Base-by-base conservation (phyloP, 2,888 invertebrate species). In the Argynnis bischoffii region DNA sequence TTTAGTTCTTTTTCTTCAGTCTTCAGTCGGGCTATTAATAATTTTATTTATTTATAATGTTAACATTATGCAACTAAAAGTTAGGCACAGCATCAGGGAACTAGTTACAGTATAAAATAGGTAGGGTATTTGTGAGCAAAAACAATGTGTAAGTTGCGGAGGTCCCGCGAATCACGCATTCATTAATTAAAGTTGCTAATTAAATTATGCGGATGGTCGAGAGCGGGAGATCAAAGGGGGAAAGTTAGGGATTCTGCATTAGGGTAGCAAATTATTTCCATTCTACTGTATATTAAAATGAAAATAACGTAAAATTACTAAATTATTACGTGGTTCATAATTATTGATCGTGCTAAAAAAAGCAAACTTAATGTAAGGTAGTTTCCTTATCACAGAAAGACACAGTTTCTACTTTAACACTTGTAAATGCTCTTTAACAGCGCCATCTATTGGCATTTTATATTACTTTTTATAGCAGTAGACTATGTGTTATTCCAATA, bases 141-240 rank as follows among this genome's bases (percentile, higher is more conserved):
- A 59, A 26, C 48, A 48, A n/a, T 48, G 26, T 48, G 13, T n/a
- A 57, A 57, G 21, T 46, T 1, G 35, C 35, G 31, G 55, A n/a
- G 13, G 57, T 18, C 14, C 0, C 21, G 57, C 26, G 8, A 16
- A 11, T 56, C 31, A 56, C 56, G 21, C 14, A 47, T 57, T 21
- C 57, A 64, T 56, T 64, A 64, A 56, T 57, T 64, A 41, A 57
- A 64, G 57, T 57, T 57, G 26, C 64, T 51, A 65, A 65, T 65
- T 65, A 51, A 46, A 57, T 65, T 57, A 65, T 31, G 59, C 16
- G 31, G 65, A 65, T 55, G 35, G 47, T 5, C 63, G 26, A 16
- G 31, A 47, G 16, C 48, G 16, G n/a, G 8, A 15, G 59, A 26
- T 21, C 13, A 41, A 41, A 41, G 35, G n/a, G 3, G 26, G 46